Evolutionary conservation across 2,888 invertebrate species (phyloP).

Genomic region (Teleiodes luculella): DNA sequence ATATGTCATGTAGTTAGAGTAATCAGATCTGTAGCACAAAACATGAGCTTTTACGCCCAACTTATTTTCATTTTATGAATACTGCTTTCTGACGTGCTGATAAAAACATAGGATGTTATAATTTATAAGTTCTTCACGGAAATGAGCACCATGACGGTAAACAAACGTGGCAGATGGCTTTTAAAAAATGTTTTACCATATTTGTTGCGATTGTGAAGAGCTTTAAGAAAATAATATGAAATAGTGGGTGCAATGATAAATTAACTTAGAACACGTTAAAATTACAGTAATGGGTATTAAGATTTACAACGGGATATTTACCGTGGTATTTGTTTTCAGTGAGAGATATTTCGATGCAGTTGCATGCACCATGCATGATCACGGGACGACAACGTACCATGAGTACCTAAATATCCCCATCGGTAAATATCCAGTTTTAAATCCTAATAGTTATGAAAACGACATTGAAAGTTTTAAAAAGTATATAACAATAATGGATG

Average conservation of each 20-base stretch:
- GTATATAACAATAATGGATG: constrained; percentile 48
- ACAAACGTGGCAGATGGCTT: too few species aligned
- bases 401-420: too few species aligned
- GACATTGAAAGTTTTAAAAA: too few species aligned
- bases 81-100: background rate
- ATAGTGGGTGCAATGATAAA: constrained; percentile 3
- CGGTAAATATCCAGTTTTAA: too few species aligned
- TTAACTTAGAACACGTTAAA: constrained; percentile 15
- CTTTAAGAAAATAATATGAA: background rate
- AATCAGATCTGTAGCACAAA: constrained; percentile 15
- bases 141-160: background rate
- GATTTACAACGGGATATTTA: too few species aligned
- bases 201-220: background rate
- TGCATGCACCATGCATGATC: too few species aligned
- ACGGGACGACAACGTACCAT: too few species aligned
- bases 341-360: too few species aligned
- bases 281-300: constrained; percentile 35
- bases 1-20: constrained; percentile 4
- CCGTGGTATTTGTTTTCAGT: too few species aligned
- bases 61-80: background rate
- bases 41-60: background rate
- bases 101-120: too few species aligned
- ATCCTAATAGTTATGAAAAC: too few species aligned
- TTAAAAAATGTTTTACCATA: background rate
- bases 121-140: background rate